Evolutionary conservation across 1,140 invertebrate species (phyloP), one percentile per base, ranked within the genome.

Genomic region (Cotesia chilonis): DNA sequence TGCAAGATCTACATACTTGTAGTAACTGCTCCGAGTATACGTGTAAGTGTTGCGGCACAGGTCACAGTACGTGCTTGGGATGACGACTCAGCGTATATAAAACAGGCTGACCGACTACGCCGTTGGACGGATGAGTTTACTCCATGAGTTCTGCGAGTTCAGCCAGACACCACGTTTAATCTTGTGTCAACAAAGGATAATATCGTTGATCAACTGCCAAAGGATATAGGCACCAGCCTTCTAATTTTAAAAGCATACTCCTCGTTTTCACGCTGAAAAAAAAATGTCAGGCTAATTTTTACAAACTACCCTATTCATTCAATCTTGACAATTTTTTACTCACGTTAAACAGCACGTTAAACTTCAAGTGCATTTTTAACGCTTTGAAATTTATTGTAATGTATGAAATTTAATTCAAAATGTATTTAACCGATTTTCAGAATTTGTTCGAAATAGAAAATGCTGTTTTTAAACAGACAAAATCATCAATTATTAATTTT

Each of bases 11-110:
- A 78, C 77, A 78, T 78, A 81, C 78, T 80, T 81, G 77, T 73
- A 47, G 35, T 47, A 9, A 47, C 6, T 6, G 47, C 65, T 75
- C 70, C 72, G 28, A 77, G 76, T 74, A 61, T 47, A 70, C 73
- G 80, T 81, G 79, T 82, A 85, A 85, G 85, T 84, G 83, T 79
- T 74, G 78, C 80, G 41, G 41, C 10, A 47, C 41, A 9, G 41
- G 41, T 6, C 10, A 47, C 41, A 9, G 41, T 85, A 84, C 80
- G 84, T 85, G 85, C 84, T 80, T 78, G 76, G 70, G 77, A 67
- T 57, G 81, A 76, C 82, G 79, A 86, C 81, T 86, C 85, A 86
- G 85, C 85, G 85, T 84, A 85, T 86, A 85, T 85, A 85, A 85
- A 85, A 85, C 78, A 82, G 83, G 83, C 82, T 80, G 77, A 79